These are phyloP conservation scores for Eunapius fragilis DNA, from an alignment of 37 sponge, comb jelly and placozoan species.

Conservation along the genomic window DNA sequence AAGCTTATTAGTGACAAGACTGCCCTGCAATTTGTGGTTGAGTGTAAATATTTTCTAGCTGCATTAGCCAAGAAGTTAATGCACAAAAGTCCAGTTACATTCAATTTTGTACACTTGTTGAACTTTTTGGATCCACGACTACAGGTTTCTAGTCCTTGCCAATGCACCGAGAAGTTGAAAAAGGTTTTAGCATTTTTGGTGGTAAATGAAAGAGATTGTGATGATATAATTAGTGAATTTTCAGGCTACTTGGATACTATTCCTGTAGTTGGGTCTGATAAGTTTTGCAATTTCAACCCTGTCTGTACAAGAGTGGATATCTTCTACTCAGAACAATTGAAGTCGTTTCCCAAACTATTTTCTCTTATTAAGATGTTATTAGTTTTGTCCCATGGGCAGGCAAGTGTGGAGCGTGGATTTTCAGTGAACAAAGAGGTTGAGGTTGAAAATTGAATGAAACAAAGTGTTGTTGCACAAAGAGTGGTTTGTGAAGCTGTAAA, in stretches of 20 bases:
- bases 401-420: too few relatives aligned
- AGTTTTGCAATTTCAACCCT: too few relatives aligned
- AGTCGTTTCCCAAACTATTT: too few relatives aligned
- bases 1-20: background rate
- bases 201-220: background rate
- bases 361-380: too few relatives aligned
- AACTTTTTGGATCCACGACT: background rate
- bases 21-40: background rate
- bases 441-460: too few relatives aligned
- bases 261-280: too few relatives aligned
- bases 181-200: background rate
- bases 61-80: background rate
- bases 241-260: background rate
- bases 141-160: background rate
- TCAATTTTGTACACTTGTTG: background rate
- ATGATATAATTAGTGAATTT: background rate
- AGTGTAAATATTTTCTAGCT: background rate
- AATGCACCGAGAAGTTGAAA: background rate
- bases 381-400: too few relatives aligned
- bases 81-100: background rate
- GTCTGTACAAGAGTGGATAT: too few relatives aligned
- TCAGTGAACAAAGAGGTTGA: too few relatives aligned
- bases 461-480: too few relatives aligned
- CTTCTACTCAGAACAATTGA: too few relatives aligned
- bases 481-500: too few relatives aligned